Base-by-base conservation (phyloP, 1,140 invertebrate genomes). In the Papilio dardanus region DNA sequence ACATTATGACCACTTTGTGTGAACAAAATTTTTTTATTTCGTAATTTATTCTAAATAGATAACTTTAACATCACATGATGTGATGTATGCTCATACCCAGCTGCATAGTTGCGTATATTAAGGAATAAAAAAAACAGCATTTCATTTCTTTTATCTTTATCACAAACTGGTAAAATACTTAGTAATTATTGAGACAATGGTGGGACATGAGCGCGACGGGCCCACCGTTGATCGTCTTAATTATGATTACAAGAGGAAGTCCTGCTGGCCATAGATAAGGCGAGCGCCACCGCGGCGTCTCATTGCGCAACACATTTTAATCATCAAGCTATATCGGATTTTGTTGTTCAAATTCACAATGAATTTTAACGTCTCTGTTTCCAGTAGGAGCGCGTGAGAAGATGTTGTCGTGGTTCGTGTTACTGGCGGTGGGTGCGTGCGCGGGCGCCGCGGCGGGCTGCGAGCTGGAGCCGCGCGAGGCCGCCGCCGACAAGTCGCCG, bases 401-500 rank as follows among this genome's bases (percentile, higher is more conserved):
- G 24, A 76, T 86, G 78, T 8, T 80, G 78, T 68, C 66, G 66
- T 80, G 78, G 75, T 77, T 74, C 28, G 14, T 82, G 78, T 46
- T 69, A 68, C 37, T 86, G 71, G 78, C 79, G 65, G 76, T 74
- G 50, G 71, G 76, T 30, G 62, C 40, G 40, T 42, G 73, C 71
- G 79, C 82, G 37, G 83, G 74, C 74, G 37, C 4, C 74, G 78
- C 81, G 37, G 83, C 77, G 19, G 71, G 74, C 74, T 46, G 71
- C 73, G 78, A 81, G 42, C 82, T 77, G 80, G 16, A 83, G 79
- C 89, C 89, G 3, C 69, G 83, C 74, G 74, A 83, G 69, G 79
- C 87, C 82, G 89, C 89, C 8, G 88, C 87, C 1, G 83, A 88
- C n/a, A 95, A 95, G 90, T 84, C 88, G 2, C 94, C 94, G n/a